Conservation (phyloP, 2,797 vertebrate genomes). For the Argya squamiceps region DNA sequence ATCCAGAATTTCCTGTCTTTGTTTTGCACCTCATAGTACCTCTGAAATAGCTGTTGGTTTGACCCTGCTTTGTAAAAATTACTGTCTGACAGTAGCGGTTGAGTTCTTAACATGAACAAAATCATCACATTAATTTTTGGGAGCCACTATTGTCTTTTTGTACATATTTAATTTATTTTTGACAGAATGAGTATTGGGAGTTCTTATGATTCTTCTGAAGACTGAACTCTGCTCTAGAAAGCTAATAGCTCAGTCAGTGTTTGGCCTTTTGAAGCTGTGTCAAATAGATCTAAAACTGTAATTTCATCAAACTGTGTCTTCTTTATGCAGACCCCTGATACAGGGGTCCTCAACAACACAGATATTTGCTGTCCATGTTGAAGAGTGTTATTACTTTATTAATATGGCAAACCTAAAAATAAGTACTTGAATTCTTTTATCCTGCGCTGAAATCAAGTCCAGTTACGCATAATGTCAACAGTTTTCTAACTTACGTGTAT, state of each 20-base stretch:
- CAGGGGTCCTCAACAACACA: not conserved
- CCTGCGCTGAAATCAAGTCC: not conserved
- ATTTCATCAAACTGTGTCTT: not conserved
- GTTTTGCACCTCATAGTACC: not conserved
- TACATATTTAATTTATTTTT: not conserved
- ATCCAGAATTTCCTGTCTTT: not conserved
- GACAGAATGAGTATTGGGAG: not conserved
- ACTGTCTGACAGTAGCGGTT: not conserved
- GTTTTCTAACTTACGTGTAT: constrained; percentile 16
- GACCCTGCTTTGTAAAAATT: not conserved
- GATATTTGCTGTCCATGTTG: not conserved
- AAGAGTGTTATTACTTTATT: not conserved
- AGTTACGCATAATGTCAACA: not conserved
- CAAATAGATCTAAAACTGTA: not conserved
- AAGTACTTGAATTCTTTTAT: not conserved
- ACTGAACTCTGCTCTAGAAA: not conserved
- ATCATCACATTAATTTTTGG: not conserved
- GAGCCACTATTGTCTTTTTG: not conserved
- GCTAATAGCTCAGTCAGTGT: not conserved
- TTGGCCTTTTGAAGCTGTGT: not conserved
- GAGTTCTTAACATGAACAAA: not conserved
- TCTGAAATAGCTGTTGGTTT: not conserved
- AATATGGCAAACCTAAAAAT: not conserved
- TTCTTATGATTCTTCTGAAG: not conserved
- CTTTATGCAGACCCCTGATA: not conserved